Conservation (phyloP, 2,888 invertebrate genomes). For the Pollenia angustigena region DNA sequence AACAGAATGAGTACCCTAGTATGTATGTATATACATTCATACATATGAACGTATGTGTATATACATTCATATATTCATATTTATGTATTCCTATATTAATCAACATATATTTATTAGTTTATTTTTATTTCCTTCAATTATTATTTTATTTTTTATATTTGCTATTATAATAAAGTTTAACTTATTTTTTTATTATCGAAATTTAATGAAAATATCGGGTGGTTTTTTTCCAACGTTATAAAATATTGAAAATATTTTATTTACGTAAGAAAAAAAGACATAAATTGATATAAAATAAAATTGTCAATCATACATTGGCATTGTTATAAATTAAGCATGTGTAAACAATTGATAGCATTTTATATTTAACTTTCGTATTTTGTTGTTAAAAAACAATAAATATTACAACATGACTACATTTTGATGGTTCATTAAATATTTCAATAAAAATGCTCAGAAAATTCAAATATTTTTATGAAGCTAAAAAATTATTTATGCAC, state of each 20-base stretch:
- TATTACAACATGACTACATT: slow-evolving; percentile 32
- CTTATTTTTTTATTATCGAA: slow-evolving; percentile 28
- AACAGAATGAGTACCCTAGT: no score
- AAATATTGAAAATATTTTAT: slow-evolving; percentile 1
- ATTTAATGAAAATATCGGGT: slow-evolving; percentile 6
- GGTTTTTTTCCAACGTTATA: neutral
- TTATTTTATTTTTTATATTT: slow-evolving; percentile 8
- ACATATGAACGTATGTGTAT: neutral
- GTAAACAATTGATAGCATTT: slow-evolving; percentile 66
- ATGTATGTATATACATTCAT: neutral
- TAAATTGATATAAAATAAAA: slow-evolving; percentile 49
- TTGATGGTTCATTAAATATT: slow-evolving; percentile 54
- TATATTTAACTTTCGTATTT: slow-evolving; percentile 49
- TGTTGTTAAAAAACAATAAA: neutral
- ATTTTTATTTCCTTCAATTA: slow-evolving; percentile 4
- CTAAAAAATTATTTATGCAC: slow-evolving; percentile 40
- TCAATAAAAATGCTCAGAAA: slow-evolving; percentile 29
- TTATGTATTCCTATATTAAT: neutral
- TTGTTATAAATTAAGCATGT: slow-evolving; percentile 70
- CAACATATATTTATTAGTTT: neutral
- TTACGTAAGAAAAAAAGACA: slow-evolving; percentile 19
- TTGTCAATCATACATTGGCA: slow-evolving; percentile 67
- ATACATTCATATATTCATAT: neutral
- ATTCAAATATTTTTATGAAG: neutral
- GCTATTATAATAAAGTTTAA: slow-evolving; percentile 4